Evolutionary conservation across 2,113 vertebrate genomes (phyloP), one percentile per base, ranked within the genome.

Genomic region (Tyrannus savana): DNA sequence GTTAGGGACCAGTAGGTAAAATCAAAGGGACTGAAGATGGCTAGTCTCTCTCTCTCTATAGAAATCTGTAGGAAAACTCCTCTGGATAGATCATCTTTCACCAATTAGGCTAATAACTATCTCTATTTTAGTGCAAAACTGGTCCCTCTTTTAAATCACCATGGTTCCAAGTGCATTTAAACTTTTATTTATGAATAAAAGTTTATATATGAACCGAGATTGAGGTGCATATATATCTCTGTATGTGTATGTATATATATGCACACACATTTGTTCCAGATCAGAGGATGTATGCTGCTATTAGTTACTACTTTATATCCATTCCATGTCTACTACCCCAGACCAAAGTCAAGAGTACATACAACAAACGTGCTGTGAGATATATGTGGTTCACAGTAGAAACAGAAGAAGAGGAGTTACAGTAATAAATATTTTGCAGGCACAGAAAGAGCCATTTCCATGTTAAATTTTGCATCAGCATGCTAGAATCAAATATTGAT

Each of bases 161-260:
- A 23, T 39, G 10, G 35, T 42, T 69, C 22, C 24, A 81, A 69
- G 24, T 19, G 7, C 23, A 41, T 39, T 81, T 68, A 59, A 96
- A 59, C 39, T 41, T 41, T 41, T 41, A 41, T 41, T 41, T 41
- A 41, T 41, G 39, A 41, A 41, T 41, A 41, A 41, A 41, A 41
- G 39, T 41, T 41, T 41, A 41, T 41, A 41, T 41, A 10, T 73
- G 62, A 80, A 39, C 35, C 41, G 30, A 55, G 10, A 18, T 15
- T 73, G 50, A 59, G 16, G 19, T 19, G 6, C 19, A 2, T 16
- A 4, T 21, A 3, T 46, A 7, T 28, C 3, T 33, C 19, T 53
- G 1, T 41, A 9, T n/a, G 3, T 13, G 4, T n/a, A 4, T 9
- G 3, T 16, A 7, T 21, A 23, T 3, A 14, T 1, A 15, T 2